Percentiles rank a stretch among this genome's conserved stretches.
phyloP scores from a whole-genome alignment of 2,113 vertebrate genomes.

The Rhea americana region DNA sequence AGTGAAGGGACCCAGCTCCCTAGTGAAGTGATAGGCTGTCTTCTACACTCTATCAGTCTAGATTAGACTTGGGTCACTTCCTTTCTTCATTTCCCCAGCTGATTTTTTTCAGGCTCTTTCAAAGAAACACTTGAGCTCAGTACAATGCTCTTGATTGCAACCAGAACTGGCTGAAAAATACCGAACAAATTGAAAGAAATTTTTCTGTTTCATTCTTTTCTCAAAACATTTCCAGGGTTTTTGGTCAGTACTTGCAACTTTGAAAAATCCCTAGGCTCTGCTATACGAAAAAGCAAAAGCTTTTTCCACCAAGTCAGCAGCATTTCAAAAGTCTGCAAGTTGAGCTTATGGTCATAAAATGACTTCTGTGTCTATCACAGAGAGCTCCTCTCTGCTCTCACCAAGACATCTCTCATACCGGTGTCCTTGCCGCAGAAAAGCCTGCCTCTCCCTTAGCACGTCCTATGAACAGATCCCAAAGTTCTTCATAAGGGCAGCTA shows the following conservation, averaged over 20 bases:
- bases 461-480: background rate
- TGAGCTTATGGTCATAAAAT: background rate
- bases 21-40: background rate
- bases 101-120: background rate
- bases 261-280: background rate
- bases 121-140: background rate
- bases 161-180: conserved; percentile 41
- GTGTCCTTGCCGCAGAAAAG: background rate
- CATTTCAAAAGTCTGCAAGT: background rate
- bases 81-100: conserved; percentile 28
- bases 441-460: background rate
- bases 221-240: conserved; percentile 42
- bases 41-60: conserved; percentile 13
- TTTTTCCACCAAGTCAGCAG: conserved; percentile 15
- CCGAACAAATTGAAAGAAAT: conserved; percentile 47
- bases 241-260: conserved; percentile 23
- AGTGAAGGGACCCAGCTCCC: background rate
- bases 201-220: conserved; percentile 21
- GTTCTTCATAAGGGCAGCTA: background rate
- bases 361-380: background rate
- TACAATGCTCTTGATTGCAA: conserved; percentile 52
- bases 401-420: background rate
- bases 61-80: conserved; percentile 30
- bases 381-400: background rate
- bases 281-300: background rate